Evolutionary conservation across 2,797 vertebrate species (phyloP).

Genomic region (Acanthurus lineatus): DNA sequence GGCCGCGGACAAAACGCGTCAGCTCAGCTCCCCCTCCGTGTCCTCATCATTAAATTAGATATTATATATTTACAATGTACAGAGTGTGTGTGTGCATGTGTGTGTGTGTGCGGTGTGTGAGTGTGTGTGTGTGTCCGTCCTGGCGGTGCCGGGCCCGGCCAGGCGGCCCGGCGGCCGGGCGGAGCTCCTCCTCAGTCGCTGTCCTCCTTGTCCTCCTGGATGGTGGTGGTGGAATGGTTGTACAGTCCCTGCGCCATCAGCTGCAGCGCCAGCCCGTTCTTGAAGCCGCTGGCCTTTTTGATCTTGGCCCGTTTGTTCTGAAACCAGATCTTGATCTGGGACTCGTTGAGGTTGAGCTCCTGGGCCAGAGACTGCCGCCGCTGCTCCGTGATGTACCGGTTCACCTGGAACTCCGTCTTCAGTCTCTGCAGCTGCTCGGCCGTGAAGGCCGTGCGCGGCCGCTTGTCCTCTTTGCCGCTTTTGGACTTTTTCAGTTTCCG

Average conservation of each 20-base stretch:
- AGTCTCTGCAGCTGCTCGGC: constrained; percentile 96
- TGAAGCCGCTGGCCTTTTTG: constrained; percentile 93
- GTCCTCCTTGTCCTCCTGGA: constrained; percentile 93
- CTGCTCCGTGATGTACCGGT: constrained; percentile 96
- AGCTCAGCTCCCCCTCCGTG: constrained; percentile 75
- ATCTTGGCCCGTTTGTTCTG: constrained; percentile 98
- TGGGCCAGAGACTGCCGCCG: constrained; percentile 92
- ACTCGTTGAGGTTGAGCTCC: constrained; percentile 95
- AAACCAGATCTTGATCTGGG: constrained; percentile 98
- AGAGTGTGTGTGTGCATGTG: constrained; percentile 75
- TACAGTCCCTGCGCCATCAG: constrained; percentile 98
- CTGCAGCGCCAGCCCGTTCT: constrained; percentile 93
- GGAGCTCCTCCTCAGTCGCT: constrained; percentile 81
- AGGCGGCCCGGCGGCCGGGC: constrained; percentile 54
- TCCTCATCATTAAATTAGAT: constrained; percentile 91
- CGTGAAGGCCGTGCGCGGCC: constrained; percentile 95
- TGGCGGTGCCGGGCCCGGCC: not conserved
- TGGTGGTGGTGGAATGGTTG: constrained; percentile 95
- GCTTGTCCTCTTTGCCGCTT: constrained; percentile 93
- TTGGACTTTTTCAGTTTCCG: constrained; percentile 96
- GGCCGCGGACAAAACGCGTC: constrained; percentile 61
- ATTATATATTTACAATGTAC: constrained; percentile 85
- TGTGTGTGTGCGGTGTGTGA: too few relatives aligned
- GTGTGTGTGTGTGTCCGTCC: too few relatives aligned
- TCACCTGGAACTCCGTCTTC: constrained; percentile 94